A percentile compares a stretch with the other conserved stretches of the same genome.
Evolutionary conservation across 2,797 vertebrate species (phyloP).

Genomic region (Chrysocyon brachyurus): DNA sequence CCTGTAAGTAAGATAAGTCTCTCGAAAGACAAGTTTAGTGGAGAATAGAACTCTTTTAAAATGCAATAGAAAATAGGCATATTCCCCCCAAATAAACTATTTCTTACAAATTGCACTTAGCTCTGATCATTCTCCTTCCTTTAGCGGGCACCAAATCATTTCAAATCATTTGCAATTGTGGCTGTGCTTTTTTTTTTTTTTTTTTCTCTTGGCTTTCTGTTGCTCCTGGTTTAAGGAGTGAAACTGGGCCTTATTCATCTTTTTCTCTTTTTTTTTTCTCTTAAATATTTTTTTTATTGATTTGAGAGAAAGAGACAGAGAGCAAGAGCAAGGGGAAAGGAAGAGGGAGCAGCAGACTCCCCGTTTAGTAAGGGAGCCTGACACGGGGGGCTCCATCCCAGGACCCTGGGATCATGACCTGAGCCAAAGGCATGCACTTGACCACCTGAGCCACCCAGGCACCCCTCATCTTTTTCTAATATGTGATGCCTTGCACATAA

Average conservation of each 20-base stretch:
- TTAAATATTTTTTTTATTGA: not conserved
- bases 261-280: conserved; percentile 9
- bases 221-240: not conserved
- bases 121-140: not conserved
- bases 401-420: not conserved
- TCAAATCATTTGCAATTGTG: not conserved
- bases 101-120: conserved; percentile 30
- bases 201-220: not conserved
- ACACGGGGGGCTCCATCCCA: not conserved
- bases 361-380: not conserved
- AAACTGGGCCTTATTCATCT: not conserved
- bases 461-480: not conserved
- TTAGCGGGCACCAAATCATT: not conserved
- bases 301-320: not conserved
- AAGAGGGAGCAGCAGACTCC: not conserved
- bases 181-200: conserved; percentile 16
- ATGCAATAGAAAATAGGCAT: conserved; percentile 30
- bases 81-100: not conserved
- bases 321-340: not conserved
- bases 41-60: conserved; percentile 31
- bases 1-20: not conserved
- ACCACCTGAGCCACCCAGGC: not conserved
- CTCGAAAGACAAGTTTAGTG: conserved; percentile 20
- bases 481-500: not conserved
- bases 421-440: fast-evolving